These are phyloP conservation scores for Plectropomus leopardus DNA, from an alignment of 2,113 vertebrate genomes.

Conservation along the genomic window DNA sequence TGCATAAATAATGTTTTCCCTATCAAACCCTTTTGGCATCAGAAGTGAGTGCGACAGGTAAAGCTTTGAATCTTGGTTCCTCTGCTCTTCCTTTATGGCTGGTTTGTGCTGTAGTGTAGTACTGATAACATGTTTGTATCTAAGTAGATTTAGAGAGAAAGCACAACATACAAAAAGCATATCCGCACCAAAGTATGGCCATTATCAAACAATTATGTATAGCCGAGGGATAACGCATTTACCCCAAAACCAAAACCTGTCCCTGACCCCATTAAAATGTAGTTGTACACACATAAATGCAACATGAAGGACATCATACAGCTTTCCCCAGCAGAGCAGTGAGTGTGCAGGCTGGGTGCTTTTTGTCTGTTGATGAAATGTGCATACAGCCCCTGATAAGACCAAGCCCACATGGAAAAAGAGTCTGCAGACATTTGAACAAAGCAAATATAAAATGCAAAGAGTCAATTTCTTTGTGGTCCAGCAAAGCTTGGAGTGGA, in stretches of 20 bases:
- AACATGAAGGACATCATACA: not conserved
- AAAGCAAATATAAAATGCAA: slow-evolving; percentile 84
- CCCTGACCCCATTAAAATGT: too few relatives aligned
- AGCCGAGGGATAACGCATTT: not conserved
- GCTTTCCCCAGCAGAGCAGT: not conserved
- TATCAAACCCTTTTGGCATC: not conserved
- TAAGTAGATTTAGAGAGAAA: slow-evolving; percentile 38
- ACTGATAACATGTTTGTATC: slow-evolving; percentile 56
- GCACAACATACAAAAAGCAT: not conserved
- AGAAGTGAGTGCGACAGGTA: not conserved
- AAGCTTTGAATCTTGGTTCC: slow-evolving; percentile 45
- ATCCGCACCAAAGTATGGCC: slow-evolving; percentile 27
- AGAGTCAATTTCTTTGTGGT: slow-evolving; percentile 79
- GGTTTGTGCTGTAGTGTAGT: slow-evolving; percentile 27
- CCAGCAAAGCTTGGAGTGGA: slow-evolving; percentile 66
- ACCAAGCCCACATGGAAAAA: slow-evolving; percentile 55
- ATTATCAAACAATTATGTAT: not conserved
- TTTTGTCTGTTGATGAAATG: slow-evolving; percentile 71
- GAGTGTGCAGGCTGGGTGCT: slow-evolving; percentile 4
- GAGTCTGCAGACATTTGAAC: slow-evolving; percentile 64
- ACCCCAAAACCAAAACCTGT: too few relatives aligned
- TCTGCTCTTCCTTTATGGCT: slow-evolving; percentile 43
- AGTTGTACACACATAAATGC: not conserved
- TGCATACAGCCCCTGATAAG: slow-evolving; percentile 70
- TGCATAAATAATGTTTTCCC: not conserved